A percentile compares a stretch with the other conserved stretches of the same genome.
Evolutionary conservation across 2,888 invertebrate genomes (phyloP).

Genomic region (Steinernema hermaphroditum): DNA sequence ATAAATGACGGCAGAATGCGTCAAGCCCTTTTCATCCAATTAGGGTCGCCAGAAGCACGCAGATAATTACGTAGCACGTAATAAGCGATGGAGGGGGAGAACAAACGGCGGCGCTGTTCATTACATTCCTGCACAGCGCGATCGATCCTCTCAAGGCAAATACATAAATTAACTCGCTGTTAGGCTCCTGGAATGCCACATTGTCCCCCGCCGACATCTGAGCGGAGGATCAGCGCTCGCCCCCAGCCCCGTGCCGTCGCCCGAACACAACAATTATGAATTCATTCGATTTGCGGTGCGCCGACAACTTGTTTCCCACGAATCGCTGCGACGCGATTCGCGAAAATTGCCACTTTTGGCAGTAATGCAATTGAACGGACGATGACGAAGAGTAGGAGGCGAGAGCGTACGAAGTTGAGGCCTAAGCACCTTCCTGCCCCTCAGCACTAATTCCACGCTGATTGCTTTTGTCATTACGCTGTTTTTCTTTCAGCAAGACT

Average conservation of each 20-base stretch:
- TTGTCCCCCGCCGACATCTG: background rate
- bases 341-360: conserved; percentile 25
- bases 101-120: conserved; percentile 15
- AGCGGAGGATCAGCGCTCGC: conserved; percentile 10
- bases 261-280: conserved; percentile 29
- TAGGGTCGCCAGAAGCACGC: background rate
- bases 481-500: conserved; percentile 66
- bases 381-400: conserved; percentile 8
- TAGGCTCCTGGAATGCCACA: background rate
- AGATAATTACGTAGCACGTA: conserved; percentile 18
- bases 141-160: background rate
- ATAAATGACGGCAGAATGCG: background rate
- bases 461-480: conserved; percentile 26
- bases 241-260: background rate
- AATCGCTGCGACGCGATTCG: conserved; percentile 23
- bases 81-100: background rate
- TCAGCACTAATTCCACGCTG: conserved; percentile 4
- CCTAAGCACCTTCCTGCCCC: conserved; percentile 7
- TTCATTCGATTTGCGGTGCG: conserved; percentile 29
- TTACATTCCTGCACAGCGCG: conserved; percentile 8
- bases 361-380: conserved; percentile 23
- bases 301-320: conserved; percentile 29
- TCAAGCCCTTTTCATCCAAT: conserved; percentile 28
- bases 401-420: no score
- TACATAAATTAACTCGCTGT: conserved; percentile 9